phyloP scores from a whole-genome alignment of 1,140 invertebrate genomes.

The Ceratina australensis region DNA sequence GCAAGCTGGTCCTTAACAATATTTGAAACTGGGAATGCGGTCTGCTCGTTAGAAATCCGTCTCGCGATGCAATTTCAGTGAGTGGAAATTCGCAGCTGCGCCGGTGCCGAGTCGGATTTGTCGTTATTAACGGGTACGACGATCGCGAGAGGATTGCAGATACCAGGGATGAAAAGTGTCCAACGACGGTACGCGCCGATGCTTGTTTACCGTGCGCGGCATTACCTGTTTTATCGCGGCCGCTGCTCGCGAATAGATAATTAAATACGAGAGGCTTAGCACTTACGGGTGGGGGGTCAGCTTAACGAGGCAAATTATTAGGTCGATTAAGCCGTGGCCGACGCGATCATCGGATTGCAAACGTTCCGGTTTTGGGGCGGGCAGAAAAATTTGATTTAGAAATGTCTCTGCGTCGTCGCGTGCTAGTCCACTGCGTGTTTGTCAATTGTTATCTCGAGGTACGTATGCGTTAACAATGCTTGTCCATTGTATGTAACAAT shows the following conservation, averaged over 20 bases:
- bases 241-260: conserved; percentile 45
- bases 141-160: conserved; percentile 15
- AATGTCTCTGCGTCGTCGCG: too few relatives aligned
- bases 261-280: conserved; percentile 56
- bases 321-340: conserved; percentile 37
- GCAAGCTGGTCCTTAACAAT: too few relatives aligned
- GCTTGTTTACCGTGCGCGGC: conserved; percentile 25
- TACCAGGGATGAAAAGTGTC: conserved; percentile 28
- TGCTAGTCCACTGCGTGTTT: too few relatives aligned
- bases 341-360: conserved; percentile 42
- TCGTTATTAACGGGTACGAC: conserved; percentile 30
- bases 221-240: conserved; percentile 35
- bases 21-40: too few relatives aligned
- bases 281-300: not conserved
- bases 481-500: too few relatives aligned
- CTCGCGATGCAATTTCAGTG: not conserved
- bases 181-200: not conserved
- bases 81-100: not conserved
- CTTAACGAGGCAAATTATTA: conserved; percentile 55
- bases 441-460: too few relatives aligned
- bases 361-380: not conserved
- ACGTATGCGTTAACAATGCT: too few relatives aligned
- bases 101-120: conserved; percentile 5
- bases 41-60: not conserved
- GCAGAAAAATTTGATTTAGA: too few relatives aligned